Evolutionary conservation across 2,113 vertebrate species (phyloP).

Genomic region (Ictalurus punctatus): DNA sequence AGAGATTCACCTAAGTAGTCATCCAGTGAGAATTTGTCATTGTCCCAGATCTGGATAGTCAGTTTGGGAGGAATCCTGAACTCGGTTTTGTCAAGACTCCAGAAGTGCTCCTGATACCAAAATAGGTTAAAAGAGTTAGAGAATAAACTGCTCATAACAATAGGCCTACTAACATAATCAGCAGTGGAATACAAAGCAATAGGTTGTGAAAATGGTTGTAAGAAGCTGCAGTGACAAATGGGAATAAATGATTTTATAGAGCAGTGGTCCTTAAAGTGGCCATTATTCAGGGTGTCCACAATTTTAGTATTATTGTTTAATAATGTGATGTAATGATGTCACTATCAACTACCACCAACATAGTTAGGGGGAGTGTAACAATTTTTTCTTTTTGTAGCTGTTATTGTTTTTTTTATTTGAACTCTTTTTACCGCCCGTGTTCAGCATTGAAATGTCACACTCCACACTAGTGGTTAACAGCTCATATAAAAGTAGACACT

Average conservation of each 20-base stretch:
- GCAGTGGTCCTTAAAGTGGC: not conserved
- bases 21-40: conserved; percentile 97
- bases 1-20: conserved; percentile 88
- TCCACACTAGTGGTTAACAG: too few relatives aligned
- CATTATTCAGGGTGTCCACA: not conserved
- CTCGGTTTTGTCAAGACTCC: conserved; percentile 96
- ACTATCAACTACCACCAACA: too few relatives aligned
- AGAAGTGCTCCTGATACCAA: conserved; percentile 86
- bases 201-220: not conserved
- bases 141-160: not conserved
- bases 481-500: too few relatives aligned
- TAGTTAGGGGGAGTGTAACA: too few relatives aligned
- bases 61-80: conserved; percentile 93
- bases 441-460: too few relatives aligned
- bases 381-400: not conserved
- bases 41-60: conserved; percentile 96
- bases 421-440: not conserved
- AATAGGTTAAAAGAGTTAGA: not conserved
- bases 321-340: too few relatives aligned
- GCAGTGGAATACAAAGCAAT: not conserved
- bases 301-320: too few relatives aligned
- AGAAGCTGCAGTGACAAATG: not conserved
- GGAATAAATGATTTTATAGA: not conserved
- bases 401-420: not conserved
- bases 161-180: not conserved